Evolutionary conservation across 2,797 vertebrate genomes (phyloP).

Genomic region (Falco cherrug): DNA sequence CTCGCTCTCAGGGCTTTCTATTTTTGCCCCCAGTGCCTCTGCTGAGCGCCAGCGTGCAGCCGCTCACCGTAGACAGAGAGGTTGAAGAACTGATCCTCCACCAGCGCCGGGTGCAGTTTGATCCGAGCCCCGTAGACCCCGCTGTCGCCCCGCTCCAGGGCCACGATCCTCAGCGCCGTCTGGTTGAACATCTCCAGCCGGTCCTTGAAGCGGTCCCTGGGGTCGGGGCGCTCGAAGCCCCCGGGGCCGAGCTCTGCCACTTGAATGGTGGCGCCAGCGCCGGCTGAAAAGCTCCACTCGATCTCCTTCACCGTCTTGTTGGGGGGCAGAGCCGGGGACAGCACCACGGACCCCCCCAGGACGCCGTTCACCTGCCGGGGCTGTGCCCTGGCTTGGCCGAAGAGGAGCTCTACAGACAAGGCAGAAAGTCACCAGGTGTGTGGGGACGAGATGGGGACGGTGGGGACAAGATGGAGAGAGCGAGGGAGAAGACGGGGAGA

Average conservation of each 20-base stretch:
- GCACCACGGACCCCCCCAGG: neutral
- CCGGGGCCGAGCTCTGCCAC: neutral
- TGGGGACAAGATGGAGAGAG: neutral
- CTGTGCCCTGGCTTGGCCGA: neutral
- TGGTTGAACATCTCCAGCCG: neutral
- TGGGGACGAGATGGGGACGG: neutral
- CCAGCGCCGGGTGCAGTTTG: neutral
- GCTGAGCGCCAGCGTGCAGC: too few relatives aligned
- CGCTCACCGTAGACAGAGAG: neutral
- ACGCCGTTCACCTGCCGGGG: neutral
- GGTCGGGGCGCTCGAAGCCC: neutral
- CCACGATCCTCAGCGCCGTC: neutral
- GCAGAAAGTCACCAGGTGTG: fast-evolving
- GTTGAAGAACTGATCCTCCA: neutral
- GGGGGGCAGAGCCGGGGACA: neutral
- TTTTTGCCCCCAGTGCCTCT: neutral
- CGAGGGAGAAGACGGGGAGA: neutral
- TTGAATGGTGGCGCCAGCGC: neutral
- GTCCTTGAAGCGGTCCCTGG: neutral
- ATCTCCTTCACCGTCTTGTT: neutral
- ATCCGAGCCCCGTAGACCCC: neutral
- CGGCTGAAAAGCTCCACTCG: neutral
- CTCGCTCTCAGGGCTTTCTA: neutral
- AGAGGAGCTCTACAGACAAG: neutral
- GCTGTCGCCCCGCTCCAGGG: neutral